These are phyloP conservation scores for Cercopithecus mona DNA, from an alignment of 2,113 vertebrate genomes.

Conservation along the genomic window DNA sequence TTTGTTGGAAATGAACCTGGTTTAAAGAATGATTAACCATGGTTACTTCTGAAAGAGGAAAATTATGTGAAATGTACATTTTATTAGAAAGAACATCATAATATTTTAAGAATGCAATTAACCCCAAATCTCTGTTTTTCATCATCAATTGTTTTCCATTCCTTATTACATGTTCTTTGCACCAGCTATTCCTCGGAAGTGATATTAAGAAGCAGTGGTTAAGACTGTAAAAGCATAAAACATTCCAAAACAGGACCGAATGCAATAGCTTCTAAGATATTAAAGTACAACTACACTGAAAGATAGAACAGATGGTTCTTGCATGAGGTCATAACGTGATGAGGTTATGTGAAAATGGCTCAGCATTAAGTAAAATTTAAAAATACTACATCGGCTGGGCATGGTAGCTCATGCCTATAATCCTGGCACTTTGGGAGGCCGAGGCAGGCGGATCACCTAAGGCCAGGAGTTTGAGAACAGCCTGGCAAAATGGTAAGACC, in stretches of 20 bases:
- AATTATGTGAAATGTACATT: neutral
- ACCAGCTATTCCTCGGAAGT: neutral
- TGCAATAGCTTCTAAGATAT: slow-evolving; percentile 16
- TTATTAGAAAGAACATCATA: neutral
- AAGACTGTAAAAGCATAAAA: slow-evolving; percentile 10
- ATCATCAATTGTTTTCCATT: neutral
- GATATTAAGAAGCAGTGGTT: neutral
- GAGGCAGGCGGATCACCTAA: too few species aligned
- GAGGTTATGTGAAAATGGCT: neutral
- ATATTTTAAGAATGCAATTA: slow-evolving; percentile 3
- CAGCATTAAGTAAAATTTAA: slow-evolving; percentile 32
- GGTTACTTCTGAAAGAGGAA: neutral
- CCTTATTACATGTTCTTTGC: neutral
- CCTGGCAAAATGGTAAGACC: too few species aligned
- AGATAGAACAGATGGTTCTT: slow-evolving; percentile 27
- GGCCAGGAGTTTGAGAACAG: too few species aligned
- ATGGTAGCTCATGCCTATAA: too few species aligned
- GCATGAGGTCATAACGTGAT: neutral
- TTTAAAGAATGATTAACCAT: neutral
- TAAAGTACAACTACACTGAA: slow-evolving; percentile 5
- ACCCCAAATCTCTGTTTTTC: neutral
- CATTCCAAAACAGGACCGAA: neutral
- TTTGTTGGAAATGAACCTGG: neutral
- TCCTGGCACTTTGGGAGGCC: too few species aligned
- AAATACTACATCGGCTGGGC: neutral